Percentiles rank a stretch among this genome's conserved stretches.
phyloP scores from a whole-genome alignment of 2,888 invertebrate genomes.

The Latheticus oryzae region DNA sequence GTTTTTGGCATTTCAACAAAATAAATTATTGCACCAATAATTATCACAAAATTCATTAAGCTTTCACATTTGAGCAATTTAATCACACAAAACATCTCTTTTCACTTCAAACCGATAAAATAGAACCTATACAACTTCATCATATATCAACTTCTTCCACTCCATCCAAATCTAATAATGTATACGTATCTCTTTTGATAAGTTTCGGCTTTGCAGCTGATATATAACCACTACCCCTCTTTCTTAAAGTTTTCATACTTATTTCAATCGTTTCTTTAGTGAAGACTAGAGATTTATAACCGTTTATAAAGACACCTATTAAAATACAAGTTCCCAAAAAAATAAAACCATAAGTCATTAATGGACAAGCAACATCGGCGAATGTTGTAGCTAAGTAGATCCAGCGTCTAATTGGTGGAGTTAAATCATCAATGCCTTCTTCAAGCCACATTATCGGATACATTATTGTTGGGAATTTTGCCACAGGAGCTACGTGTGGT shows the following conservation, averaged over 20 bases:
- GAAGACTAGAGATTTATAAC: constrained; percentile 81
- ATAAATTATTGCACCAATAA: constrained; percentile 30
- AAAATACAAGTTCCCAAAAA: constrained; percentile 75
- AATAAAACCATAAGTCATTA: constrained; percentile 79
- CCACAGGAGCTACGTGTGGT: constrained; percentile 76
- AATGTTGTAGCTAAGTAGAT: constrained; percentile 84
- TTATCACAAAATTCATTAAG: constrained; percentile 20
- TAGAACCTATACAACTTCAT: not conserved
- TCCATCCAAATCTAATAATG: constrained; percentile 61
- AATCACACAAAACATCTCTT: too few species aligned
- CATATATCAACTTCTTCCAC: constrained; percentile 18
- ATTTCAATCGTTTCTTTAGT: constrained; percentile 82
- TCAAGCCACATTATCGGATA: constrained; percentile 92
- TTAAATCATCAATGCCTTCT: constrained; percentile 85
- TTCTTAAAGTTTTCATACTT: constrained; percentile 77
- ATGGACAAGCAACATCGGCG: constrained; percentile 77
- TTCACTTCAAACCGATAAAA: constrained; percentile 1
- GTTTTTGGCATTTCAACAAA: constrained; percentile 14
- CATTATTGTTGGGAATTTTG: constrained; percentile 81
- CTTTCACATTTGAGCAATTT: constrained; percentile 4
- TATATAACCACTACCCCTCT: constrained; percentile 69
- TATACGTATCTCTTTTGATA: constrained; percentile 71
- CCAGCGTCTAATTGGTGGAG: constrained; percentile 84
- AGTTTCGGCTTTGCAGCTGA: constrained; percentile 58
- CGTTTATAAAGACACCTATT: constrained; percentile 75